Conservation (phyloP, 2,113 vertebrate species). For the Bubo scandiacus region DNA sequence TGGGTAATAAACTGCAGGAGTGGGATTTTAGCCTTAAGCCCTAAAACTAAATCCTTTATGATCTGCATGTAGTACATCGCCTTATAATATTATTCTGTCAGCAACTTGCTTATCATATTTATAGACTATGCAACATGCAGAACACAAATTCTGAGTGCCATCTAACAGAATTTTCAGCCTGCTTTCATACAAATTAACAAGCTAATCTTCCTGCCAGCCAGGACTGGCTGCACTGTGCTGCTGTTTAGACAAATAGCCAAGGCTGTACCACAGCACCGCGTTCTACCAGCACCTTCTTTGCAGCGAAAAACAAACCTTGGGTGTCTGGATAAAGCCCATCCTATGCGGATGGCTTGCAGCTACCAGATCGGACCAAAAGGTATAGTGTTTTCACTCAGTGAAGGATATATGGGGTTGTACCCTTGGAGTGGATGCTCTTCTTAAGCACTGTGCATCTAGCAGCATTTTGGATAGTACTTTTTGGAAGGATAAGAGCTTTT, state of each 20-base stretch:
- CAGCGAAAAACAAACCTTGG: neutral
- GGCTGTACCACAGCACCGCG: accelerated
- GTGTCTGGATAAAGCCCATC: neutral
- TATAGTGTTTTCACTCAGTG: neutral
- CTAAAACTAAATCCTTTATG: constrained; percentile 72
- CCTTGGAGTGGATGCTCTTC: neutral
- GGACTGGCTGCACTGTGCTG: neutral
- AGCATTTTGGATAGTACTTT: neutral
- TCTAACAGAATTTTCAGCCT: constrained; percentile 26
- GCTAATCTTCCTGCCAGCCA: neutral
- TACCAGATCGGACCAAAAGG: neutral
- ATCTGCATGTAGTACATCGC: constrained; percentile 69
- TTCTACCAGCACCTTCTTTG: neutral
- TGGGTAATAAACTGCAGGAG: constrained; percentile 66
- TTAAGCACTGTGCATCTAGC: neutral
- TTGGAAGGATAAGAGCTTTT: neutral
- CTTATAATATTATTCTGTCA: constrained; percentile 72
- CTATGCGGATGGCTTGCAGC: neutral
- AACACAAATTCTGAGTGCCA: constrained; percentile 58
- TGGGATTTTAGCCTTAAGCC: constrained; percentile 72
- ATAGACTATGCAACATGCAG: constrained; percentile 54
- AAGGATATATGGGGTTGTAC: too few relatives aligned
- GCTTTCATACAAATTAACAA: constrained; percentile 1
- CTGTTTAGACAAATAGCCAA: neutral
- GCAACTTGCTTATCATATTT: constrained; percentile 71